Conservation (phyloP, 1,140 invertebrate genomes). For the Camponotus vicinus region DNA sequence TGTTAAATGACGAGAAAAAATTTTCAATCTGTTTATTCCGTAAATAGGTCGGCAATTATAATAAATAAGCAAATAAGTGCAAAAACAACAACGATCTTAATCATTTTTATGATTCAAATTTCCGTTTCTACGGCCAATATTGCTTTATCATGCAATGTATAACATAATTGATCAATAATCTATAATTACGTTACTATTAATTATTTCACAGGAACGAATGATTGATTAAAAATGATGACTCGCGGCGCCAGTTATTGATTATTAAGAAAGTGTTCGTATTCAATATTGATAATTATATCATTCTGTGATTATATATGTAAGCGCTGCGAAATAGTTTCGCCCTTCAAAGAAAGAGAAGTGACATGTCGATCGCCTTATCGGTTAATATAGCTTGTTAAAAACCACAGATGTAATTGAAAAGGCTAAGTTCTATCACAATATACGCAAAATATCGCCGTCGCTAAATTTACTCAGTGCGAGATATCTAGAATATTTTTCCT, state of each 20-base stretch:
- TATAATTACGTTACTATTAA: slow-evolving; percentile 50
- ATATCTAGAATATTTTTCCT: slow-evolving; percentile 18
- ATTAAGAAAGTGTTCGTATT: slow-evolving; percentile 11
- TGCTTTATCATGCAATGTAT: slow-evolving; percentile 24
- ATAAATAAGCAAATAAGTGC: not conserved
- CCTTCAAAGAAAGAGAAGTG: slow-evolving; percentile 9
- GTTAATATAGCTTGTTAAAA: slow-evolving; percentile 43
- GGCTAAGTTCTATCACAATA: not conserved
- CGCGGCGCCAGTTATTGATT: slow-evolving; percentile 27
- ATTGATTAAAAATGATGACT: slow-evolving; percentile 39
- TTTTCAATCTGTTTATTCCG: not conserved
- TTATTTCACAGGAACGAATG: slow-evolving; percentile 37
- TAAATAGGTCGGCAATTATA: slow-evolving; percentile 1
- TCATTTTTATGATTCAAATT: slow-evolving; percentile 12
- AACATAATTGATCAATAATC: slow-evolving; percentile 57
- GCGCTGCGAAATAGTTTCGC: slow-evolving; percentile 32
- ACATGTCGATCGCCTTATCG: slow-evolving; percentile 31
- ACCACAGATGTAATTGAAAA: slow-evolving; percentile 20
- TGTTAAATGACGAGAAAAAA: not conserved
- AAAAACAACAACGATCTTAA: not conserved
- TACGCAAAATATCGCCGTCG: not conserved
- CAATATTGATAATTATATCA: slow-evolving; percentile 48
- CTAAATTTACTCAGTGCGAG: not conserved
- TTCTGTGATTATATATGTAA: slow-evolving; percentile 21
- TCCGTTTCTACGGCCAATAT: not conserved